These are phyloP conservation scores for Drosophila atripex DNA, from an alignment of 2,888 invertebrate genomes.

Conservation along the genomic window DNA sequence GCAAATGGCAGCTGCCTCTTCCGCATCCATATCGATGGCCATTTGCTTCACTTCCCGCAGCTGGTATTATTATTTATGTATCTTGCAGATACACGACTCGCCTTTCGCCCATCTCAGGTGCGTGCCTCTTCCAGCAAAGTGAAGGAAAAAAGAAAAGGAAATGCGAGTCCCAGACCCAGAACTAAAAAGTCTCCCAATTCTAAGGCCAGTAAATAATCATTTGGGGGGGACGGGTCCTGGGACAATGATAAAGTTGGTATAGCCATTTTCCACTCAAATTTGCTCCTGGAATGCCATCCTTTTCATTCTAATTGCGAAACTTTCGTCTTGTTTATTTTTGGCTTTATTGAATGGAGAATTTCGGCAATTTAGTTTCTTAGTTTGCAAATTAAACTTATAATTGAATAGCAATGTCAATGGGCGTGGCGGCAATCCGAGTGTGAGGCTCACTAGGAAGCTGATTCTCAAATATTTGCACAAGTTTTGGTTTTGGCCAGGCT, in stretches of 20 bases:
- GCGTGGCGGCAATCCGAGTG: conserved; percentile 20
- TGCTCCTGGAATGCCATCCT: not conserved
- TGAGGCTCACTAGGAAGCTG: conserved; percentile 37
- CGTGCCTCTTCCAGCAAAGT: conserved; percentile 45
- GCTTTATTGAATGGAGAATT: conserved; percentile 55
- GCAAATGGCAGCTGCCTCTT: conserved; percentile 23
- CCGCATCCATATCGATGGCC: conserved; percentile 40
- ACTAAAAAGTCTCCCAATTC: conserved; percentile 23
- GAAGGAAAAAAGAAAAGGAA: no score
- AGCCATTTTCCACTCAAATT: conserved; percentile 26
- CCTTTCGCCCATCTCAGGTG: conserved; percentile 57
- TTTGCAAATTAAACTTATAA: conserved; percentile 60
- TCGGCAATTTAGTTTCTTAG: conserved; percentile 58
- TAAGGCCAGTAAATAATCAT: conserved; percentile 23
- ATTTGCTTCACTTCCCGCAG: conserved; percentile 30
- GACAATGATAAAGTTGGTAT: conserved; percentile 28
- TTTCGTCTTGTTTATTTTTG: conserved; percentile 55
- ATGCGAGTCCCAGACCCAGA: no score
- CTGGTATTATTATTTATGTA: conserved; percentile 66
- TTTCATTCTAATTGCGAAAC: conserved; percentile 64
- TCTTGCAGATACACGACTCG: conserved; percentile 34
- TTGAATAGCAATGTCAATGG: conserved; percentile 59
- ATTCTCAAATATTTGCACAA: conserved; percentile 51
- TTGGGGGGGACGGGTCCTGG: conserved; percentile 3
- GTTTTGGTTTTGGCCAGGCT: no score